A percentile compares a stretch with the other conserved stretches of the same genome.
Evolutionary conservation across 1,140 invertebrate genomes (phyloP).

Genomic region (Drosophila equinoxialis): DNA sequence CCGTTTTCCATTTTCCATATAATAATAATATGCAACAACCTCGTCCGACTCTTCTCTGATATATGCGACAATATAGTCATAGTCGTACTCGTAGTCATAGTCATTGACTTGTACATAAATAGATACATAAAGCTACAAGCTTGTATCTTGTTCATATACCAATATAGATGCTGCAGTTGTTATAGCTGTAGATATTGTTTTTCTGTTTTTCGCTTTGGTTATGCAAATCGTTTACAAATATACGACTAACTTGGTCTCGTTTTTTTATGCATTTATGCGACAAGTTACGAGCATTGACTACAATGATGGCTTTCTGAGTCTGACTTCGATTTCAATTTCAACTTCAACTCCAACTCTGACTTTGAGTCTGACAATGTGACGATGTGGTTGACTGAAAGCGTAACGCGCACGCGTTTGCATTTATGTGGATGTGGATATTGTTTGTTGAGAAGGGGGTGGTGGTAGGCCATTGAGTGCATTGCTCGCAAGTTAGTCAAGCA

Average conservation of each 20-base stretch:
- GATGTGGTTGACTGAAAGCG: slow-evolving; percentile 37
- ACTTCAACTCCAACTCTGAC: slow-evolving; percentile 20
- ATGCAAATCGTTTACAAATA: slow-evolving; percentile 69
- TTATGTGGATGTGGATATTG: slow-evolving; percentile 11
- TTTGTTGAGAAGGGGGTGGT: neutral
- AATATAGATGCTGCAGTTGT: slow-evolving; percentile 36
- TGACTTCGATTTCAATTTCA: neutral
- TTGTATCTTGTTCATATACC: slow-evolving; percentile 20
- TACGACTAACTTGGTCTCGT: slow-evolving; percentile 45
- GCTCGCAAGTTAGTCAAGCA: slow-evolving; percentile 56
- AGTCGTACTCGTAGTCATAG: slow-evolving; percentile 7
- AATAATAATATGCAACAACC: slow-evolving; percentile 15
- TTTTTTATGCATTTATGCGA: slow-evolving; percentile 68
- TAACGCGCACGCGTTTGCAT: slow-evolving; percentile 42
- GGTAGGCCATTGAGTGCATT: slow-evolving; percentile 21
- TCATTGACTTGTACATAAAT: slow-evolving; percentile 46
- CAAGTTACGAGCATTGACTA: slow-evolving; percentile 16
- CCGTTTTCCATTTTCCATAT: slow-evolving; percentile 19
- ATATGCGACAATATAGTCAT: slow-evolving; percentile 30
- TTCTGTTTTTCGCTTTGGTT: slow-evolving; percentile 32
- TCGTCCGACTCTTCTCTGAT: slow-evolving; percentile 3
- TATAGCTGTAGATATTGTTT: slow-evolving; percentile 19
- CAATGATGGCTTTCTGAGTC: slow-evolving; percentile 19
- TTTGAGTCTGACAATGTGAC: slow-evolving; percentile 9
- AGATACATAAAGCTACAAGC: slow-evolving; percentile 29